These are phyloP conservation scores for Falco peregrinus DNA, from an alignment of 2,797 vertebrate genomes.

Conservation along the genomic window DNA sequence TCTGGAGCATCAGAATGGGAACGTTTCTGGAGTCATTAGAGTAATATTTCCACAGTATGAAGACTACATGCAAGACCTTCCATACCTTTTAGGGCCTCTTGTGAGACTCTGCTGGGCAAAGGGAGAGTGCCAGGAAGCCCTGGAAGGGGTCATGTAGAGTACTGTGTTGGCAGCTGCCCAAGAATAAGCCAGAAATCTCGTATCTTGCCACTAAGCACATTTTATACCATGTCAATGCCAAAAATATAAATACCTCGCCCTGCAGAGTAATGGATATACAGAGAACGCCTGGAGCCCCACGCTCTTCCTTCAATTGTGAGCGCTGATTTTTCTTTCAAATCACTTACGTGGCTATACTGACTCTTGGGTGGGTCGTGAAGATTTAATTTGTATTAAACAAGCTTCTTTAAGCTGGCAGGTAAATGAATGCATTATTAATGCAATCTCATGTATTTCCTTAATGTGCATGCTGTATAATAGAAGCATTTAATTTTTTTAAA, in stretches of 20 bases:
- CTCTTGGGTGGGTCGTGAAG: background rate
- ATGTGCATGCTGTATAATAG: background rate
- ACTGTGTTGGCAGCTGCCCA: background rate
- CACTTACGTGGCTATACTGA: background rate
- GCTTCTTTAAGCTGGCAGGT: background rate
- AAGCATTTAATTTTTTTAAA: background rate
- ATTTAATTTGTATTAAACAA: background rate
- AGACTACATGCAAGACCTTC: background rate
- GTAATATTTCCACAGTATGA: fast-evolving
- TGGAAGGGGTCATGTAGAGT: background rate
- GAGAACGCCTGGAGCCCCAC: background rate
- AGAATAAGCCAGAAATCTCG: background rate
- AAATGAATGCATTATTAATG: background rate
- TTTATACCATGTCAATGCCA: background rate
- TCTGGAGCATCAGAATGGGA: background rate
- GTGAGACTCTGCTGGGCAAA: background rate
- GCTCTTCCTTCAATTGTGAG: conserved; percentile 46
- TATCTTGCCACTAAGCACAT: background rate
- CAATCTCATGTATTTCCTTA: background rate
- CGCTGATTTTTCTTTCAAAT: background rate
- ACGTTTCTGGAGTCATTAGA: background rate
- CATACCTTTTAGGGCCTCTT: background rate
- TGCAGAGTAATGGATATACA: background rate
- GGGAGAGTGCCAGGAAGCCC: background rate
- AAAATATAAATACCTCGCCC: background rate